phyloP scores from a whole-genome alignment of 1,140 invertebrate genomes.

The Neuroterus valhalla region DNA sequence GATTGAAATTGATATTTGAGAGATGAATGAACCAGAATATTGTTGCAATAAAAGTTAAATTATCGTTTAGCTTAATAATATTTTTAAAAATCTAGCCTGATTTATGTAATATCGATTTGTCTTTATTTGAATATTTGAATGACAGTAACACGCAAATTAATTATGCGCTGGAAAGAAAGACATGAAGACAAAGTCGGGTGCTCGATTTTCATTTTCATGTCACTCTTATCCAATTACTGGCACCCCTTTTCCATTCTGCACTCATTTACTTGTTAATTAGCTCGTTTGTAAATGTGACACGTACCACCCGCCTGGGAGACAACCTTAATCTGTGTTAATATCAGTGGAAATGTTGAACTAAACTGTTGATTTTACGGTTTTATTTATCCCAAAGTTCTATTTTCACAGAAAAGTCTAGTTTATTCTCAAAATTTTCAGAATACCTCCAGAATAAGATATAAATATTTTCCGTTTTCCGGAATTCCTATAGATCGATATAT shows the following conservation, averaged over 20 bases:
- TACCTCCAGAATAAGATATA: no score
- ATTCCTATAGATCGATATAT: no score
- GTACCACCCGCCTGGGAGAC: constrained; percentile 14
- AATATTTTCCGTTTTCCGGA: no score
- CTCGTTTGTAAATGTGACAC: constrained; percentile 30
- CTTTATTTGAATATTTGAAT: background rate
- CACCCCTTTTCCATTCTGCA: constrained; percentile 23
- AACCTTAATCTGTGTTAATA: constrained; percentile 21
- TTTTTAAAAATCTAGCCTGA: background rate
- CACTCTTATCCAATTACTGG: constrained; percentile 30
- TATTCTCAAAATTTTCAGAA: no score
- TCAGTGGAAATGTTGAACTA: constrained; percentile 6
- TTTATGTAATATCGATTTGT: background rate
- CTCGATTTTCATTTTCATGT: constrained; percentile 25
- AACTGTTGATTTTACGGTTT: constrained; percentile 9
- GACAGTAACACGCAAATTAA: background rate
- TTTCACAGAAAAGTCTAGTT: background rate
- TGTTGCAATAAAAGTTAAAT: no score
- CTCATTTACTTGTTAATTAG: constrained; percentile 28
- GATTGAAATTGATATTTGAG: no score
- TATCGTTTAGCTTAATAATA: no score
- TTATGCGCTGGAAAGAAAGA: background rate
- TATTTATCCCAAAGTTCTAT: constrained; percentile 1
- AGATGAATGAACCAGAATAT: no score
- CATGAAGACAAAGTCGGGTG: background rate